Conservation (phyloP, 2,797 vertebrate species). For the Anas capensis region DNA sequence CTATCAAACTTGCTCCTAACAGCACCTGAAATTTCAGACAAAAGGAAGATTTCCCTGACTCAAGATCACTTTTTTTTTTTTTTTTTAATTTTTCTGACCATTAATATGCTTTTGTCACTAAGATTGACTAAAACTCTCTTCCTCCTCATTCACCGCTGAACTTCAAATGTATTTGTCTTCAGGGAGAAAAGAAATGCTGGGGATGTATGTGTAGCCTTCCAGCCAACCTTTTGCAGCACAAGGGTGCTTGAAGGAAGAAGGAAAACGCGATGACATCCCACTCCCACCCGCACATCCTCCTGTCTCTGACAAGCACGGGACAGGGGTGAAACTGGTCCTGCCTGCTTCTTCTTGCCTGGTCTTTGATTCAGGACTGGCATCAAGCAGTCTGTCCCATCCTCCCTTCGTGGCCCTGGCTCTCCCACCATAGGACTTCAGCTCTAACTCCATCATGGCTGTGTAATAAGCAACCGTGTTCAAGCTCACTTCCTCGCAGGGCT, state of each 20-base stretch:
- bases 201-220: background rate
- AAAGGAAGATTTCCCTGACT: background rate
- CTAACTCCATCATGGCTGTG: background rate
- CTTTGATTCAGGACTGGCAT: background rate
- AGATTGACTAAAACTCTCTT: background rate
- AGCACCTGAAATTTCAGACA: background rate
- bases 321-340: background rate
- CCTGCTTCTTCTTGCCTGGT: background rate
- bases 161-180: background rate
- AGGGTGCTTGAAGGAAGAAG: background rate
- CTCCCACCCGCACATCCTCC: fast-evolving
- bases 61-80: background rate
- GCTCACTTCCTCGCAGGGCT: background rate
- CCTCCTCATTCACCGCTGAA: background rate
- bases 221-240: background rate
- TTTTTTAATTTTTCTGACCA: background rate
- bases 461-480: background rate
- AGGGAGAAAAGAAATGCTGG: background rate
- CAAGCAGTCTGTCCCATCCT: background rate
- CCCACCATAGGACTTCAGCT: background rate
- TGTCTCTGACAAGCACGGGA: background rate
- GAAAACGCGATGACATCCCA: fast-evolving
- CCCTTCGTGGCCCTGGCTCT: background rate
- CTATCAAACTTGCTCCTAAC: background rate
- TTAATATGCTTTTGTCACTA: background rate